phyloP scores from a whole-genome alignment of 2,797 vertebrate genomes.

The Schizopygopsis pylzovi region DNA sequence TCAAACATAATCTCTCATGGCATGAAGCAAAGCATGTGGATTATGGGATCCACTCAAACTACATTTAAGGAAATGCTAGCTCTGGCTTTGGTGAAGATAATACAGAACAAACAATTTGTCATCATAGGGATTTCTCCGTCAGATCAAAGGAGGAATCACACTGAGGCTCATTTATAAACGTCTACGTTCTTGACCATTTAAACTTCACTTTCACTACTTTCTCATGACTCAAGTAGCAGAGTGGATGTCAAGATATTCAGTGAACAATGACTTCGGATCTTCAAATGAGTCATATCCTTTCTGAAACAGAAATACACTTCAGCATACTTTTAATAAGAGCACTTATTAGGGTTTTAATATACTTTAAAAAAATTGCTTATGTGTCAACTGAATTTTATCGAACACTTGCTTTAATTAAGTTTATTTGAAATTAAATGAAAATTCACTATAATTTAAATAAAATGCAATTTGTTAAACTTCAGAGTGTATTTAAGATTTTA shows the following conservation, averaged over 20 bases:
- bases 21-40: background rate
- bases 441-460: too few relatives aligned
- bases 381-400: too few relatives aligned
- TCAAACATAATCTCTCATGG: background rate
- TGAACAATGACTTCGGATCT: background rate
- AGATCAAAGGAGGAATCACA: background rate
- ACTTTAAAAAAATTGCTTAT: too few relatives aligned
- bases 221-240: background rate
- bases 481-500: too few relatives aligned
- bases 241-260: background rate
- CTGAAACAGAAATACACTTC: too few relatives aligned
- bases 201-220: background rate
- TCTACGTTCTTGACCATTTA: background rate
- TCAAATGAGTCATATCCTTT: background rate
- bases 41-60: background rate
- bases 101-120: background rate
- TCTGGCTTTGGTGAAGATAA: background rate
- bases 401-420: too few relatives aligned
- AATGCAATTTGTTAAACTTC: too few relatives aligned
- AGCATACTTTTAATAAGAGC: too few relatives aligned
- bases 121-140: background rate
- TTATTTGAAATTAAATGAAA: too few relatives aligned
- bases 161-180: background rate
- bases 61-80: background rate
- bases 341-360: too few relatives aligned